Percentiles rank a stretch among this genome's conserved stretches.
These are phyloP conservation scores for Coelogynopora nodosa DNA, from an alignment of 2,888 invertebrate genomes.

Conservation along the genomic window DNA sequence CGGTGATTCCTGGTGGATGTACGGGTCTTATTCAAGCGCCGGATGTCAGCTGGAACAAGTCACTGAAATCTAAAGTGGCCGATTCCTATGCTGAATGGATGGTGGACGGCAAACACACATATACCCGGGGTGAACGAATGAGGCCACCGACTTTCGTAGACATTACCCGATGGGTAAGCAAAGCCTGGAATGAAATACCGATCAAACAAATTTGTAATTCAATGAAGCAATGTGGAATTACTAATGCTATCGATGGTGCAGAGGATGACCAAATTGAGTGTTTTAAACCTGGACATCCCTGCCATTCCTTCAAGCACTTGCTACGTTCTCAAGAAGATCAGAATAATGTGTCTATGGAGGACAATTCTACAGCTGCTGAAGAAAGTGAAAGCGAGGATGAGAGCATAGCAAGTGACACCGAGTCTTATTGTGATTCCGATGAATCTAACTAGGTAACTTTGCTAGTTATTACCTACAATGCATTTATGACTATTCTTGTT, in stretches of 20 bases:
- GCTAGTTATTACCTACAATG: too few relatives aligned
- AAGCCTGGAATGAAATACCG: conserved; percentile 14
- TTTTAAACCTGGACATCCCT: not conserved
- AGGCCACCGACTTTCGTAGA: not conserved
- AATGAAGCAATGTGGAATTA: conserved; percentile 23
- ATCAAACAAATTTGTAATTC: not conserved
- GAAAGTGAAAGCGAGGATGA: not conserved
- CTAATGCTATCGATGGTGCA: not conserved
- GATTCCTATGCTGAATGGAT: conserved; percentile 44
- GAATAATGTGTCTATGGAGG: not conserved
- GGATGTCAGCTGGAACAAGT: conserved; percentile 48
- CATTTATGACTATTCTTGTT: too few relatives aligned
- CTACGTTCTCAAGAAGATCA: not conserved
- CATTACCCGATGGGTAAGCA: not conserved
- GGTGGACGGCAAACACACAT: not conserved
- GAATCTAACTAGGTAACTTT: not conserved
- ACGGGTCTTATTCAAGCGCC: conserved; percentile 49
- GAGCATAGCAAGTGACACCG: too few relatives aligned
- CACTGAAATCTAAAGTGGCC: conserved; percentile 46
- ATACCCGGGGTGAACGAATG: not conserved
- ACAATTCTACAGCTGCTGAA: not conserved
- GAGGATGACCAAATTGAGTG: not conserved
- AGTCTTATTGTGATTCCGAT: too few relatives aligned
- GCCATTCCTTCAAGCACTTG: not conserved
- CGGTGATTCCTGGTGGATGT: conserved; percentile 49